Evolutionary conservation across 2,797 vertebrate genomes (phyloP).

Genomic region (Platalea minor): DNA sequence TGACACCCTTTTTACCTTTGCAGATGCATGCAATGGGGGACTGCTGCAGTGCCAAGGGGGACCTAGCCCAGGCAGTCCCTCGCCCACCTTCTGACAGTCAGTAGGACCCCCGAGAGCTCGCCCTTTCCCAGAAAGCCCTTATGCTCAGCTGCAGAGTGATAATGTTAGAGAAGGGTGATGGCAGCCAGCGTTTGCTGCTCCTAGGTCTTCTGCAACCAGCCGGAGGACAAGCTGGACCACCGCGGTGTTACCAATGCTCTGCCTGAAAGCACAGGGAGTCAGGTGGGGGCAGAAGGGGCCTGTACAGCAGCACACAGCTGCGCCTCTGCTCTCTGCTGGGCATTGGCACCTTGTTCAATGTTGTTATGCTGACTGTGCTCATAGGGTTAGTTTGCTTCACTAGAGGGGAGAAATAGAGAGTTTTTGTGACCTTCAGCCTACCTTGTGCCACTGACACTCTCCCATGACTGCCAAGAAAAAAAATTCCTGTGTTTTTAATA

Average conservation of each 20-base stretch:
- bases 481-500: not conserved
- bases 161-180: not conserved
- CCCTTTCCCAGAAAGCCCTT: not conserved
- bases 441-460: not conserved
- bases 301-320: not conserved
- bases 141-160: not conserved
- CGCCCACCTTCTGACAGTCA: not conserved
- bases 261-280: not conserved
- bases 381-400: not conserved
- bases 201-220: not conserved
- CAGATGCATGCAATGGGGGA: not conserved
- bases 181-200: accelerated
- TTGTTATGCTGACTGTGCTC: not conserved
- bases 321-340: accelerated
- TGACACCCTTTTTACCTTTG: not conserved
- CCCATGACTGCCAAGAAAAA: not conserved
- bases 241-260: accelerated
- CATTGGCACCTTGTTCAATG: not conserved
- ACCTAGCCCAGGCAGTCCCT: not conserved
- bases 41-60: not conserved
- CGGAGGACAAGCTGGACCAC: not conserved
- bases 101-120: not conserved
- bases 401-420: not conserved
- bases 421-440: not conserved
- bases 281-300: not conserved